Conservation (phyloP, 1,140 invertebrate species). For the Lasioglossum baleicum region DNA sequence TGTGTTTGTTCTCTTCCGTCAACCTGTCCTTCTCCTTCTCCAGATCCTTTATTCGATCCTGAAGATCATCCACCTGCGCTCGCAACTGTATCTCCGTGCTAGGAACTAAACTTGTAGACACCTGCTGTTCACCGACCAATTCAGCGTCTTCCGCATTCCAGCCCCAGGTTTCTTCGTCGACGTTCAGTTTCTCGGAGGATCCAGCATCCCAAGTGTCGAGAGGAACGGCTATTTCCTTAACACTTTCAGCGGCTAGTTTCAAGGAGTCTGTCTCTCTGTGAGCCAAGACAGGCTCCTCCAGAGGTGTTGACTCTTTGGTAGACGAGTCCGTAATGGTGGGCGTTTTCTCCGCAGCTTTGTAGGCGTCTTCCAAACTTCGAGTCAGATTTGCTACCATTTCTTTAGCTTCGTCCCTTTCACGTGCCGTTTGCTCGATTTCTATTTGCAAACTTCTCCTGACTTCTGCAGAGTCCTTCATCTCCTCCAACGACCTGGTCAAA, state of each 20-base stretch:
- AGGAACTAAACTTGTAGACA: slow-evolving; percentile 48
- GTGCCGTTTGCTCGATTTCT: slow-evolving; percentile 32
- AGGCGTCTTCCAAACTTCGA: slow-evolving; percentile 17
- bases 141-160: slow-evolving; percentile 81
- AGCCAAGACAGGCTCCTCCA: slow-evolving; percentile 6
- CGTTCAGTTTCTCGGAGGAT: slow-evolving; percentile 65
- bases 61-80: slow-evolving; percentile 74
- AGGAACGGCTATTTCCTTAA: background rate
- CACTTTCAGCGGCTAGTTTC: background rate
- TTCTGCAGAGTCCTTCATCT: slow-evolving; percentile 32
- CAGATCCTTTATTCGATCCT: slow-evolving; percentile 79
- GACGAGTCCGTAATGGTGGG: background rate
- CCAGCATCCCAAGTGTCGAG: slow-evolving; percentile 56
- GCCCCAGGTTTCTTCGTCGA: slow-evolving; percentile 81
- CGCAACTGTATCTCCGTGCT: slow-evolving; percentile 63
- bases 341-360: background rate
- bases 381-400: slow-evolving; percentile 39
- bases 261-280: slow-evolving; percentile 15
- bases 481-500: slow-evolving; percentile 47
- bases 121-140: slow-evolving; percentile 69
- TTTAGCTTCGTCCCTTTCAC: slow-evolving; percentile 45
- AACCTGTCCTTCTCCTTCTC: slow-evolving; percentile 78
- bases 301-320: slow-evolving; percentile 7
- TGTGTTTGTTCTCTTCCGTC: slow-evolving; percentile 81
- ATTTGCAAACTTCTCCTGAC: slow-evolving; percentile 34